Evolutionary conservation across 2,888 invertebrate genomes (phyloP).

Genomic region (Myopa testacea): DNA sequence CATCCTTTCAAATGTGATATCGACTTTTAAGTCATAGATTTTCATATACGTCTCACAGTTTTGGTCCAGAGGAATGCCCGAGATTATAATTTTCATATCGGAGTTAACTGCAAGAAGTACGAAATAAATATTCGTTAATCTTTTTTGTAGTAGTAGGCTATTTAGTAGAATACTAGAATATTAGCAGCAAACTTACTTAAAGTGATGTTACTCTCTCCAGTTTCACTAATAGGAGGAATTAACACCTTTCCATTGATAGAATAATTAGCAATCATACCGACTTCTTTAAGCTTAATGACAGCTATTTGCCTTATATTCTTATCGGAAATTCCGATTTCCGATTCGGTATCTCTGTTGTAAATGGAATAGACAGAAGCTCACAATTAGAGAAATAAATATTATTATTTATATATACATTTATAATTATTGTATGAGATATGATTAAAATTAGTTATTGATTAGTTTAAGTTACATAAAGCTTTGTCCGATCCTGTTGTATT

Average conservation of each 20-base stretch:
- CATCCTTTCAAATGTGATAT: conserved; percentile 46
- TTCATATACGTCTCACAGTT: conserved; percentile 48
- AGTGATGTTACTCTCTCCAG: conserved; percentile 55
- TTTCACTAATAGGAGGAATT: conserved; percentile 61
- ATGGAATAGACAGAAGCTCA: not conserved
- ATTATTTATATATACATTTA: too few relatives aligned
- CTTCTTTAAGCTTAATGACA: conserved; percentile 38
- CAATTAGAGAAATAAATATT: not conserved
- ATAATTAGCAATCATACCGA: conserved; percentile 54
- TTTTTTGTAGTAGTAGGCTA: too few relatives aligned
- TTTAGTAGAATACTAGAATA: not conserved
- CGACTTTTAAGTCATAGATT: conserved; percentile 44
- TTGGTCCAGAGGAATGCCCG: conserved; percentile 45
- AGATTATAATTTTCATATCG: conserved; percentile 44
- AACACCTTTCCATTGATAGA: conserved; percentile 61
- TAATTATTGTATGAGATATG: too few relatives aligned
- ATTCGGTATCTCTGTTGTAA: conserved; percentile 52
- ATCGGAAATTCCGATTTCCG: too few relatives aligned
- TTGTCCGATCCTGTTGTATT: conserved; percentile 52
- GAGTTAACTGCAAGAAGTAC: conserved; percentile 44
- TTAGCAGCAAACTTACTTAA: conserved; percentile 46
- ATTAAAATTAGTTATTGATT: too few relatives aligned
- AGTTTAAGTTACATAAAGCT: too few relatives aligned
- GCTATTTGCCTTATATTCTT: conserved; percentile 49
- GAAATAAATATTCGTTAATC: not conserved